phyloP scores from a whole-genome alignment of 2,797 vertebrate genomes.

The Megaceryle alcyon region DNA sequence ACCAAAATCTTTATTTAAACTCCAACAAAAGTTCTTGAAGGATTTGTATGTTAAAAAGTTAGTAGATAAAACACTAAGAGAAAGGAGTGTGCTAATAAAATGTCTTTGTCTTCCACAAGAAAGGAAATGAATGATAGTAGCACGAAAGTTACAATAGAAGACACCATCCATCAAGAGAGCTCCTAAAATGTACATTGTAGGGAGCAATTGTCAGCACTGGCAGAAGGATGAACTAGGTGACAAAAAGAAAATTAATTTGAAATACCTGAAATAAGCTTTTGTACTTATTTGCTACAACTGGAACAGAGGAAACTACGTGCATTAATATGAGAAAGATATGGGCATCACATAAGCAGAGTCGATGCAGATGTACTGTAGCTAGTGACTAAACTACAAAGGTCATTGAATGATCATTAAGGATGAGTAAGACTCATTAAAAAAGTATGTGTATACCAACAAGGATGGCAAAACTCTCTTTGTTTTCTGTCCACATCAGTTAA shows the following conservation, averaged over 20 bases:
- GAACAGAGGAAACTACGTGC: background rate
- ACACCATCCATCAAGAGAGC: conserved; percentile 43
- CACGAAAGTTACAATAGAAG: conserved; percentile 60
- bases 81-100: conserved; percentile 55
- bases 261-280: conserved; percentile 22
- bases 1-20: conserved; percentile 12
- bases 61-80: conserved; percentile 34
- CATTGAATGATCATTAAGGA: background rate
- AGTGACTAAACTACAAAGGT: background rate
- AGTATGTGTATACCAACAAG: background rate
- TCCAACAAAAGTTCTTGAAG: conserved; percentile 22
- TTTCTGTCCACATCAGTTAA: background rate
- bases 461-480: background rate
- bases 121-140: conserved; percentile 56
- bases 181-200: conserved; percentile 31
- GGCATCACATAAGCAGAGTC: background rate
- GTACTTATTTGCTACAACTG: conserved; percentile 12
- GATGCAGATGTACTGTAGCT: background rate
- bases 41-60: conserved; percentile 40
- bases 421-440: background rate
- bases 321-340: background rate
- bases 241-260: conserved; percentile 37
- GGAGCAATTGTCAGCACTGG: conserved; percentile 36
- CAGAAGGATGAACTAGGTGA: conserved; percentile 45
- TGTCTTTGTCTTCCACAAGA: conserved; percentile 49